Evolutionary conservation across 2,888 invertebrate species (phyloP).

Genomic region (Coleophora flavipennella): DNA sequence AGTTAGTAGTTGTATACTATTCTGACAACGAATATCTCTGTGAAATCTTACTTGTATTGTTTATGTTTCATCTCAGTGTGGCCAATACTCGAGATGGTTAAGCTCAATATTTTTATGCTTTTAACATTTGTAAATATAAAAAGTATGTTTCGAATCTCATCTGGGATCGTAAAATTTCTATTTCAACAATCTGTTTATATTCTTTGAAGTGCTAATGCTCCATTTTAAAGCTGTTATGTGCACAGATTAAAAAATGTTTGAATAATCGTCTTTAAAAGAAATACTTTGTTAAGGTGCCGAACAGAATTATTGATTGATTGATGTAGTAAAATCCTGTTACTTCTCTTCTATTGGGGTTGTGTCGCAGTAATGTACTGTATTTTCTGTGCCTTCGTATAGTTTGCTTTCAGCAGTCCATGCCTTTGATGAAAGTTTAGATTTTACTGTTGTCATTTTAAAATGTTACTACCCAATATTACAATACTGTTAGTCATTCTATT

Average conservation of each 20-base stretch:
- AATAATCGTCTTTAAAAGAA: background rate
- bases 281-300: conserved; percentile 19
- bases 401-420: conserved; percentile 46
- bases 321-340: conserved; percentile 12
- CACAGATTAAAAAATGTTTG: background rate
- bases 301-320: conserved; percentile 15
- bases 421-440: conserved; percentile 33
- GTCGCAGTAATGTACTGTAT: conserved; percentile 35
- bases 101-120: conserved; percentile 26
- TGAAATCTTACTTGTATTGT: conserved; percentile 34
- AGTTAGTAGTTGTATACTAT: conserved; percentile 46
- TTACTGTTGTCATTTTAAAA: conserved; percentile 28
- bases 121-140: background rate
- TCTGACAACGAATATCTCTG: conserved; percentile 64
- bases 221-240: background rate
- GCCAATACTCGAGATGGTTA: conserved; percentile 14
- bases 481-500: conserved; percentile 10
- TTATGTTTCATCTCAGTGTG: conserved; percentile 23
- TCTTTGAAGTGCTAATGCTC: background rate
- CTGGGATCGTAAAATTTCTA: too few relatives aligned
- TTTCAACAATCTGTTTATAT: background rate
- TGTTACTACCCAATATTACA: conserved; percentile 18
- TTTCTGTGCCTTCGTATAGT: conserved; percentile 58
- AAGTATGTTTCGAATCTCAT: background rate
- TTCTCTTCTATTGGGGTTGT: conserved; percentile 42